These are phyloP conservation scores for Puma concolor DNA, from an alignment of 2,113 vertebrate genomes.

Conservation along the genomic window DNA sequence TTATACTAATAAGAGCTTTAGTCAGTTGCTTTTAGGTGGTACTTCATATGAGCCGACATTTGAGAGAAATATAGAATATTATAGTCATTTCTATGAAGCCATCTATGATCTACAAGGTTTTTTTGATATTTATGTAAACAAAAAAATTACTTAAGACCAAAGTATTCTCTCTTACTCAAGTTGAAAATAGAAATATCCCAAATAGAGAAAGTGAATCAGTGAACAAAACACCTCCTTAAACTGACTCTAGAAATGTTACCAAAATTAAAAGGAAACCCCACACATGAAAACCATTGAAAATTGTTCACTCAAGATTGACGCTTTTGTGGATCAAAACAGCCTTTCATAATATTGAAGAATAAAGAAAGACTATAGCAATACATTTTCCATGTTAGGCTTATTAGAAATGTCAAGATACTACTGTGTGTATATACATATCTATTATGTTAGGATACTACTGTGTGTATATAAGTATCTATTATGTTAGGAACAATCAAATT, in stretches of 20 bases:
- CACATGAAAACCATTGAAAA: not conserved
- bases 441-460: no score
- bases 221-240: not conserved
- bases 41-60: not conserved
- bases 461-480: not conserved
- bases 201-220: not conserved
- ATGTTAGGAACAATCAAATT: slow-evolving; percentile 14
- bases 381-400: not conserved
- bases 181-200: not conserved
- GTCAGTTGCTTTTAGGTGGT: not conserved
- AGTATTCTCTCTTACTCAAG: not conserved
- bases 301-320: not conserved
- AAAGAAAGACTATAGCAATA: not conserved
- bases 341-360: not conserved
- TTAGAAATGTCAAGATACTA: slow-evolving; percentile 8
- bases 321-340: not conserved
- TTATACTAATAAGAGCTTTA: not conserved
- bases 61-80: slow-evolving; percentile 39
- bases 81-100: slow-evolving; percentile 6
- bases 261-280: not conserved
- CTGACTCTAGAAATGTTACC: not conserved
- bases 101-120: not conserved
- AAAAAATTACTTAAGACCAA: slow-evolving; percentile 26
- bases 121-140: slow-evolving; percentile 28
- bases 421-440: not conserved